phyloP scores from a whole-genome alignment of 2,113 vertebrate species.

The Chaetura pelagica region DNA sequence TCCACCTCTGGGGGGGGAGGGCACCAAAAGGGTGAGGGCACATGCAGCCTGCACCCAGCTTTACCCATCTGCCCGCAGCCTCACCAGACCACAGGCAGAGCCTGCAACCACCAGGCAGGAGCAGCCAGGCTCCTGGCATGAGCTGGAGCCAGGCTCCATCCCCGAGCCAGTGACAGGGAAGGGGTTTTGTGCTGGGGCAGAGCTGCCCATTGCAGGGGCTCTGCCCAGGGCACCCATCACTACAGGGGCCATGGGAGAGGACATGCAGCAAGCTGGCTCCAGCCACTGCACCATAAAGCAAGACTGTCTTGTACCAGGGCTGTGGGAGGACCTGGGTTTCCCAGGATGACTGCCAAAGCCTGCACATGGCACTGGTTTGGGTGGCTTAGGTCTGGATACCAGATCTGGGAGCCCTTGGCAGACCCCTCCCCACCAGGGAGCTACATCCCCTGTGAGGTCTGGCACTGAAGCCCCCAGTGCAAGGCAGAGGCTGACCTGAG shows the following conservation, averaged over 20 bases:
- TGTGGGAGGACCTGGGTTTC: neutral
- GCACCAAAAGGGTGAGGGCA: neutral
- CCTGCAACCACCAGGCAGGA: neutral
- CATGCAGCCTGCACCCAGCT: accelerated
- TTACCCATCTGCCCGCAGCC: neutral
- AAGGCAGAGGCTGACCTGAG: constrained; percentile 79
- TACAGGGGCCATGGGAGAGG: neutral
- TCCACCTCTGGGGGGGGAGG: constrained; percentile 80
- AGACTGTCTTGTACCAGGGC: neutral
- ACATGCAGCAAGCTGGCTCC: accelerated
- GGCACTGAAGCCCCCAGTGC: neutral
- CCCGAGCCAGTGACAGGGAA: neutral
- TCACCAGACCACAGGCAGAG: neutral
- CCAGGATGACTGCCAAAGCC: neutral
- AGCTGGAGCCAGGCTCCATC: neutral
- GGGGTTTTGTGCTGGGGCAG: neutral
- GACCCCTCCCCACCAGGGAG: neutral
- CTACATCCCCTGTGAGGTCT: neutral
- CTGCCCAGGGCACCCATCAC: neutral
- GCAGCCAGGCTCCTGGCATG: neutral
- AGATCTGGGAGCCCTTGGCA: neutral
- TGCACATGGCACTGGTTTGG: neutral
- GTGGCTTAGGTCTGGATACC: neutral
- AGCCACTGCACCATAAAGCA: neutral
- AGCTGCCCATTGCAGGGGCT: neutral